Evolutionary conservation across 1,140 invertebrate genomes (phyloP).

Genomic region (Panagrolaimus sp.): DNA sequence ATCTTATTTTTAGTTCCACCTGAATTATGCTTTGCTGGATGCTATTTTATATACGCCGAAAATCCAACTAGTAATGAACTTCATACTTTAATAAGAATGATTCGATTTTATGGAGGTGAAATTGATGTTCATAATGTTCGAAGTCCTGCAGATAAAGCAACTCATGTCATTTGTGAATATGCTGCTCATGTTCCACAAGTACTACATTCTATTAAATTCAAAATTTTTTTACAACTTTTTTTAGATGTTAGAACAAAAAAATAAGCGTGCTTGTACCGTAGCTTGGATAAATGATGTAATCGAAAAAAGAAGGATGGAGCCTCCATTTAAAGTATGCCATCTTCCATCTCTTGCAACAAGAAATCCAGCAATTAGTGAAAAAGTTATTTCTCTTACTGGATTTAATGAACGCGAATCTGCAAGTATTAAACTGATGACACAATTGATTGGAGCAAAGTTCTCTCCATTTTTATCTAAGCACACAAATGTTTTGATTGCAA

Average conservation of each 20-base stretch:
- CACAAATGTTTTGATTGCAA: background rate
- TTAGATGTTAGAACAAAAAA: background rate
- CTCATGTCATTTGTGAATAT: too few relatives aligned
- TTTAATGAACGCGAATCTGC: background rate
- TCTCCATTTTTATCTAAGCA: background rate
- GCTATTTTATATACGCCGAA: background rate
- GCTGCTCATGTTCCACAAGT: too few relatives aligned
- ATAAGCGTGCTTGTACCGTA: background rate
- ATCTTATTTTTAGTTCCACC: background rate
- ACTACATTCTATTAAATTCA: too few relatives aligned
- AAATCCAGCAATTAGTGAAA: background rate
- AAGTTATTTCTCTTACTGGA: background rate
- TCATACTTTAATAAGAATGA: too few relatives aligned
- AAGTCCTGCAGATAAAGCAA: too few relatives aligned
- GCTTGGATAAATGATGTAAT: conserved; percentile 4
- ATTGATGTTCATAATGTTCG: too few relatives aligned
- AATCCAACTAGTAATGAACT: too few relatives aligned
- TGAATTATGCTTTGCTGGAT: background rate
- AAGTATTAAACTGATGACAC: background rate
- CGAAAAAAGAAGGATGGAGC: background rate
- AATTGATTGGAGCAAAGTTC: background rate
- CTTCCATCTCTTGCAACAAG: background rate
- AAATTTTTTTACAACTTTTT: background rate
- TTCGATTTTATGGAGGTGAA: too few relatives aligned
- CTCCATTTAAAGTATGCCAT: conserved; percentile 10